Evolutionary conservation across 1,140 invertebrate genomes (phyloP), one percentile per base, ranked within the genome.

Genomic region (Paramacrobiotus metropolitanus): DNA sequence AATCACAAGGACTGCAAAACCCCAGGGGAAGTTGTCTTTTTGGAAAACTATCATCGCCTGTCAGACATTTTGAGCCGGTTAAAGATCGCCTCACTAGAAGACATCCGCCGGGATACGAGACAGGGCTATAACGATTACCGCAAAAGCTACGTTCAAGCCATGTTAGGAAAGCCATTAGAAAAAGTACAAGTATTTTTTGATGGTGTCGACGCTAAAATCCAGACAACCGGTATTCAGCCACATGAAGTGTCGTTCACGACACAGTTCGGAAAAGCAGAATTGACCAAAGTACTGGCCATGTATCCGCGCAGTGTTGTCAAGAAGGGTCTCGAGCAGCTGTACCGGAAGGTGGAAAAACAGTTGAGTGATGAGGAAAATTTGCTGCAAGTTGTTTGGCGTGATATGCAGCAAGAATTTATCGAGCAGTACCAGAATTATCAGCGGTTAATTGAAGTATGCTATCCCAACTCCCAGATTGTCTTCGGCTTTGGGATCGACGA

Each of bases 371-470:
- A 95, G 71, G 87, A 90, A 69, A 92, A 90, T 73, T 77, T 95
- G 30, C 75, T 95, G 62, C 89, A 94, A 83, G 88, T 95, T 44
- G 93, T 98, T 60, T 99, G 95, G 94, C 80, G 89, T 71, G 89
- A 91, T 67, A 97, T 99, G 93, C 91, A 96, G 78, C 86, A 94
- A 73, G 91, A 97, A 77, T 97, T 98, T 73, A 88, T 98, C 65
- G 83, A 85, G 65, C 93, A 98, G 73, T 91, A 96, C 71, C 93
- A 91, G 72, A 82, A 84, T 66, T 83, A 96, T 65, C 87, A 94
- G 76, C 84, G 87, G 66, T 77, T 94, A 62, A 92, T 98, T 68
- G 84, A 87, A 67, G 80, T 86, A 65, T 99, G 94, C 75, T 99
- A 99, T 78, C 89, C 91, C 20, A 89, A 87, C 63, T 86, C 92